Evolutionary conservation across 2,888 invertebrate genomes (phyloP), one percentile per base, ranked within the genome.

Genomic region (Drosophila anceps): DNA sequence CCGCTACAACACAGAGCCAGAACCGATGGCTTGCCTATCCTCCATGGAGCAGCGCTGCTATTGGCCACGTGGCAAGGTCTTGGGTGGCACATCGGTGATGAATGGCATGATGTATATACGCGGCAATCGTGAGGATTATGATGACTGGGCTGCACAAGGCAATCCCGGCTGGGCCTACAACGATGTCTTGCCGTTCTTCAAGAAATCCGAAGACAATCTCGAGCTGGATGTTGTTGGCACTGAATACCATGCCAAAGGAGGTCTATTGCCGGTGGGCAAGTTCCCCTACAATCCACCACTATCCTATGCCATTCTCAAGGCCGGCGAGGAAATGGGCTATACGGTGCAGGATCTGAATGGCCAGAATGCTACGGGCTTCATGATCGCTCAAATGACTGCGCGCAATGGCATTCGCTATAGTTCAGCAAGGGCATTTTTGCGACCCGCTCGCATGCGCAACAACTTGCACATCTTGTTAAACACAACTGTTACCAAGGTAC

Each of bases 21-120:
- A 98, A 62, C 94, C 94, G 10, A 95, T 94, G 15, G 96, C 97
- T 0, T 97, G 97, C 83, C 94, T 97, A 29, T 95, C 95, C 1
- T 96, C 96, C 84, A 94, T 94, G 73, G 92, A 90, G 51, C 88
- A 91, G 65, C 95, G 95, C 79, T 97, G 97, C 92, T 96, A 95
- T 91, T 97, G 97, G 97, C 97, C 97, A 0, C 94, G 97, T 84
- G 97, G 97, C 89, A 97, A 97, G 94, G 97, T 97, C 0, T 93
- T 98, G 12, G 98, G 98, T 8, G 98, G 98, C 0, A 98, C 98
- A 0, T 98, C 98, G 18, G 97, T 97, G 0, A 95, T 98, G 94
- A 98, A 98, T 93, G 98, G 98, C 27, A 98, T 98, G 98, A 98
- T 97, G 95, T 98, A 98, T 93, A 97, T 98, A 79, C 94, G 98